phyloP scores from a whole-genome alignment of 2,797 vertebrate species.

The Centroberyx gerrardi region DNA sequence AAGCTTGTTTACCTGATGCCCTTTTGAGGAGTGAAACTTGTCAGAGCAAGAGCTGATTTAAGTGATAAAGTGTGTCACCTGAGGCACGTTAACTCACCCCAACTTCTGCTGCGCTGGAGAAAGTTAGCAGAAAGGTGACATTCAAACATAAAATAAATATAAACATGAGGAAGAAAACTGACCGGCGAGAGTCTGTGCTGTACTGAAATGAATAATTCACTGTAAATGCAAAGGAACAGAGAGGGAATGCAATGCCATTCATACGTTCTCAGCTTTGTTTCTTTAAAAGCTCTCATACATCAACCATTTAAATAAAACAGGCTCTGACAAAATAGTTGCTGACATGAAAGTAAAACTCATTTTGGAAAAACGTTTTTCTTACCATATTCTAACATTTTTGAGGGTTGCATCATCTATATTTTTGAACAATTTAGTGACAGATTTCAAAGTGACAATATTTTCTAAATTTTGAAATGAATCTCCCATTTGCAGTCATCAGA shows the following conservation, averaged over 20 bases:
- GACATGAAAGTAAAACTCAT: neutral
- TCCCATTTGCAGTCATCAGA: too few species aligned
- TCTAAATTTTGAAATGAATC: too few species aligned
- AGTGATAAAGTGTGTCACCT: constrained; percentile 66
- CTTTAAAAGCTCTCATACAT: neutral
- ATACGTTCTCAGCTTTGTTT: neutral
- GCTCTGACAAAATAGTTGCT: neutral
- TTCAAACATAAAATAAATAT: constrained; percentile 26
- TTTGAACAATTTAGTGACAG: too few species aligned
- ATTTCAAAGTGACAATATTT: too few species aligned
- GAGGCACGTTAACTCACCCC: constrained; percentile 11
- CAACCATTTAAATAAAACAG: neutral
- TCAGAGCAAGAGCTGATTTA: constrained; percentile 67
- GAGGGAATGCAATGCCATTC: neutral
- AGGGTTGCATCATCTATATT: too few species aligned
- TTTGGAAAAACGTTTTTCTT: too few species aligned
- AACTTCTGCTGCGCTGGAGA: constrained; percentile 10
- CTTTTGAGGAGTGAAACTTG: constrained; percentile 72
- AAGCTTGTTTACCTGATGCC: constrained; percentile 74
- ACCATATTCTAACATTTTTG: too few species aligned
- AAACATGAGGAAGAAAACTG: constrained; percentile 6
- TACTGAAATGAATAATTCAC: constrained; percentile 1
- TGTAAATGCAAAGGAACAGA: neutral
- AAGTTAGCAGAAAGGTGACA: constrained; percentile 16
- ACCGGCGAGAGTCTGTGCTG: neutral